A percentile compares a stretch with the other conserved stretches of the same genome.
phyloP scores from a whole-genome alignment of 2,888 invertebrate species.

The Villa cingulata region DNA sequence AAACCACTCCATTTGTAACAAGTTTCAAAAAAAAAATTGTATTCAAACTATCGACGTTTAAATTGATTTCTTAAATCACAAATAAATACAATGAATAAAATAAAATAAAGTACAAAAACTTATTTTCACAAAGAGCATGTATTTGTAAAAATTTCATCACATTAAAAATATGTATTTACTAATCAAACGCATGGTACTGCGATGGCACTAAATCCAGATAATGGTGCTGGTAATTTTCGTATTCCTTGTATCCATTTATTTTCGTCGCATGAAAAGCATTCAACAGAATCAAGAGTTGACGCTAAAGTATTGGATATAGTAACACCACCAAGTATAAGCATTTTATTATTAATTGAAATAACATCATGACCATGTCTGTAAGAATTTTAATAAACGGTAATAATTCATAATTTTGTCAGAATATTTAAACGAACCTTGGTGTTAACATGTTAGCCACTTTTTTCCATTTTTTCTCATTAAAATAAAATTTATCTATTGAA shows the following conservation, averaged over 20 bases:
- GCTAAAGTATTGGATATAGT: constrained; percentile 10
- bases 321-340: constrained; percentile 23
- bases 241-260: neutral
- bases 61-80: no score
- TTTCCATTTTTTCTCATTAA: constrained; percentile 17
- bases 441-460: constrained; percentile 16
- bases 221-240: constrained; percentile 40
- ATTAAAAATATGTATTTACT: no score
- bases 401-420: no score
- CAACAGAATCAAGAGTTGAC: constrained; percentile 47
- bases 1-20: no score
- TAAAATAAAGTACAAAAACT: no score
- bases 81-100: no score
- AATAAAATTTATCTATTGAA: constrained; percentile 19
- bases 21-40: no score
- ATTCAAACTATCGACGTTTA: no score
- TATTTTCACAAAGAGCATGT: no score
- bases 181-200: no score
- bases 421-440: constrained; percentile 4
- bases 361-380: constrained; percentile 23
- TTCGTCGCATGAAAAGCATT: constrained; percentile 50
- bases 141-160: no score
- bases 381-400: no score
- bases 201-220: constrained; percentile 40
- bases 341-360: constrained; percentile 17